Conservation (phyloP, 2,888 invertebrate species). For the Papilio protenor region DNA sequence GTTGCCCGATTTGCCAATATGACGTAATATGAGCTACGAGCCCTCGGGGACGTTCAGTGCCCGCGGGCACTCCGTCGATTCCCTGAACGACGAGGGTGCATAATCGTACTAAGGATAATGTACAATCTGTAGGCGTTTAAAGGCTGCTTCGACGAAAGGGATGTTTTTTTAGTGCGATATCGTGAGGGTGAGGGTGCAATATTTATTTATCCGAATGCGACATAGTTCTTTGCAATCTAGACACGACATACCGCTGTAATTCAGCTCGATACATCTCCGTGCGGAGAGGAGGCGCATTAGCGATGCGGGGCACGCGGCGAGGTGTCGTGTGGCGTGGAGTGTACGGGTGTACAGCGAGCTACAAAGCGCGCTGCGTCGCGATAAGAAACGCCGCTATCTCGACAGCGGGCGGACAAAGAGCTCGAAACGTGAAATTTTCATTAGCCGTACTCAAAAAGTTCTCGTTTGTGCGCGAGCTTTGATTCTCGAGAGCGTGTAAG, state of each 20-base stretch:
- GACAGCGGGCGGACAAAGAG: constrained; percentile 70
- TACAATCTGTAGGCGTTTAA: constrained; percentile 85
- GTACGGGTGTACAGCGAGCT: constrained; percentile 63
- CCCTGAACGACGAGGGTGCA: constrained; percentile 84
- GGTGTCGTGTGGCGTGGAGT: constrained; percentile 62
- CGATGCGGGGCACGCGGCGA: constrained; percentile 73
- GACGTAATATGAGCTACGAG: constrained; percentile 82
- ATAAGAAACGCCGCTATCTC: constrained; percentile 77
- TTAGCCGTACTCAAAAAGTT: constrained; percentile 79
- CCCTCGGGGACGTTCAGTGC: constrained; percentile 72
- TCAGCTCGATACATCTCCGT: constrained; percentile 66
- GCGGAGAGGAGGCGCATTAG: constrained; percentile 65
- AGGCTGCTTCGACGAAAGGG: constrained; percentile 83
- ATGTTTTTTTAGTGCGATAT: constrained; percentile 83
- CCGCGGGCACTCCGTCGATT: constrained; percentile 79
- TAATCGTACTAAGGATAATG: constrained; percentile 85
- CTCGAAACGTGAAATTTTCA: constrained; percentile 82
- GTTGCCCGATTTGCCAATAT: constrained; percentile 71
- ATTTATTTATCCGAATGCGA: constrained; percentile 81
- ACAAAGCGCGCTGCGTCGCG: constrained; percentile 74
- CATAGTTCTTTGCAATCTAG: constrained; percentile 76
- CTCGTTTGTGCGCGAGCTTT: constrained; percentile 73
- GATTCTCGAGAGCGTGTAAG: constrained; percentile 82
- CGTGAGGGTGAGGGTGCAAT: constrained; percentile 83
- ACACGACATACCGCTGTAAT: constrained; percentile 73